Conservation (phyloP, 2,113 vertebrate genomes). For the Bombycilla garrulus region DNA sequence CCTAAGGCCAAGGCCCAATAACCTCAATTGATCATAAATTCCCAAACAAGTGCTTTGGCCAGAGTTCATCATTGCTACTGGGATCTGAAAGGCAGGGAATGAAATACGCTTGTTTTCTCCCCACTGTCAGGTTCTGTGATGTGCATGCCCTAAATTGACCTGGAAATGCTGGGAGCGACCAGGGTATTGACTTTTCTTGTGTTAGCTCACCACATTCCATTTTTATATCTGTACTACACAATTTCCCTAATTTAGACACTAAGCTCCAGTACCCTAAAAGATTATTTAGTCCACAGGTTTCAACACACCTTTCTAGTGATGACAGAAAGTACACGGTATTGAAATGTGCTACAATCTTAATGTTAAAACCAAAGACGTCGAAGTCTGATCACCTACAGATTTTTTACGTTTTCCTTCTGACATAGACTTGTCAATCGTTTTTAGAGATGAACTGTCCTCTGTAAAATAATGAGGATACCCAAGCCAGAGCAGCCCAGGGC, state of each 20-base stretch:
- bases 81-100: background rate
- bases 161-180: background rate
- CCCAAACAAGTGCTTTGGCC: background rate
- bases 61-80: background rate
- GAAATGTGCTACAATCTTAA: background rate
- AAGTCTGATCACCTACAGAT: background rate
- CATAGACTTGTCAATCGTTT: background rate
- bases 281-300: background rate
- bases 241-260: background rate
- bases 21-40: background rate
- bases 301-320: background rate
- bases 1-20: background rate
- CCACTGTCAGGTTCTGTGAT: background rate
- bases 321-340: background rate
- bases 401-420: background rate
- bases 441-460: background rate
- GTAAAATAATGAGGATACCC: background rate
- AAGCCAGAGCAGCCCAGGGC: background rate
- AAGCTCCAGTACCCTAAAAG: background rate
- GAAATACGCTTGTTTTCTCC: background rate
- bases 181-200: background rate
- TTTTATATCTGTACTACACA: background rate
- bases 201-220: background rate
- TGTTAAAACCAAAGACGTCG: background rate
- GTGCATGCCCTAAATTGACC: background rate